Percentiles rank a stretch among this genome's conserved stretches.
These are phyloP conservation scores for Cosmorhoe ocellata DNA, from an alignment of 2,888 invertebrate species.

Conservation along the genomic window DNA sequence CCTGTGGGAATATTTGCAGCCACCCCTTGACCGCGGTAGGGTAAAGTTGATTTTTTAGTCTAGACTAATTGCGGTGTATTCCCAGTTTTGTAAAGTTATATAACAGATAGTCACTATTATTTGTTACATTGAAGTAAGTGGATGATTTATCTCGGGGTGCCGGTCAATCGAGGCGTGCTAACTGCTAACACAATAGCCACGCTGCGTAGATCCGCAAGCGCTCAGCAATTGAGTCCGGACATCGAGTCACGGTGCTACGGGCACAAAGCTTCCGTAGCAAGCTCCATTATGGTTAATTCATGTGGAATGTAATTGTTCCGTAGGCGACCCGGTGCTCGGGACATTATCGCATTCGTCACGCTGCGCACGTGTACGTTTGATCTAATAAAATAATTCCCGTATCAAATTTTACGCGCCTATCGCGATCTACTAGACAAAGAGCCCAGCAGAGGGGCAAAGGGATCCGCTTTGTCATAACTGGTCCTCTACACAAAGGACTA, in stretches of 20 bases:
- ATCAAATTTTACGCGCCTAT: conserved; percentile 81
- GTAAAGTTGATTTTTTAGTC: conserved; percentile 13
- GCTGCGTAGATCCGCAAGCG: conserved; percentile 40
- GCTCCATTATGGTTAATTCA: conserved; percentile 74
- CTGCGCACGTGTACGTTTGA: conserved; percentile 78
- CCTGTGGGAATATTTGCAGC: conserved; percentile 22
- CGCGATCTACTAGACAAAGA: conserved; percentile 80
- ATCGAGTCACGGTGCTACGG: conserved; percentile 63
- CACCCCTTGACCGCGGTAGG: conserved; percentile 14
- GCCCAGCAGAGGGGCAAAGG: conserved; percentile 60
- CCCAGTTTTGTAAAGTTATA: too few relatives aligned
- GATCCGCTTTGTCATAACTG: conserved; percentile 78
- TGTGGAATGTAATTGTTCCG: conserved; percentile 78
- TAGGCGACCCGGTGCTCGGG: conserved; percentile 54
- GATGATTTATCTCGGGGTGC: background rate
- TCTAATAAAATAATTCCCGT: conserved; percentile 82
- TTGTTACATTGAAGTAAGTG: background rate
- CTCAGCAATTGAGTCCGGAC: conserved; percentile 61
- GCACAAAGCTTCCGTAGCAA: conserved; percentile 69
- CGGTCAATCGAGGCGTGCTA: conserved; percentile 8
- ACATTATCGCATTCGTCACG: conserved; percentile 81
- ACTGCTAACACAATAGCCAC: conserved; percentile 18
- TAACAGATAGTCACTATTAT: too few relatives aligned
- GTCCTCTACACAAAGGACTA: conserved; percentile 71
- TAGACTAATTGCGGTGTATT: conserved; percentile 10